phyloP scores from a whole-genome alignment of 1,140 invertebrate species.

The Myzus persicae region DNA sequence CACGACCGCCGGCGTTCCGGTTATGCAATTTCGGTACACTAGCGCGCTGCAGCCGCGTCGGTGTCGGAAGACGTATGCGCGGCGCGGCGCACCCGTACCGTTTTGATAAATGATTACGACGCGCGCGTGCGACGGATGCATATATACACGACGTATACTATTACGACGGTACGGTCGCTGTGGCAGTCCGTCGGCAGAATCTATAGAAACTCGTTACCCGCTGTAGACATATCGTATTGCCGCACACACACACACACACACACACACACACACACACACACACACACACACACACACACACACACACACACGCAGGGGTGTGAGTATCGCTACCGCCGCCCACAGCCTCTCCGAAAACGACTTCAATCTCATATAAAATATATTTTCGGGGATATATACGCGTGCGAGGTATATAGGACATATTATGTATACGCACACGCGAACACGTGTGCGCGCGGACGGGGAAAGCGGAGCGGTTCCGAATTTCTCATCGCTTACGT shows the following conservation, averaged over 20 bases:
- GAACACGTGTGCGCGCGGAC: neutral
- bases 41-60: neutral
- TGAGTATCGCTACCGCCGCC: neutral
- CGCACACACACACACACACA: neutral
- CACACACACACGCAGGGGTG: too few species aligned
- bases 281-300: too few species aligned
- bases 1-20: conserved; percentile 23
- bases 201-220: neutral
- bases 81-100: neutral
- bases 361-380: neutral
- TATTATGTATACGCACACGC: too few species aligned
- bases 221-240: neutral
- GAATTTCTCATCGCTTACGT: neutral
- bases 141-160: neutral
- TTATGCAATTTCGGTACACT: conserved; percentile 52
- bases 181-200: neutral
- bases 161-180: neutral
- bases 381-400: neutral
- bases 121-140: too few species aligned
- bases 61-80: neutral
- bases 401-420: neutral
- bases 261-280: too few species aligned
- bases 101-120: conserved; percentile 14
- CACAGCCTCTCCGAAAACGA: neutral
- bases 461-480: neutral